A percentile compares a stretch with the other conserved stretches of the same genome.
Conservation (phyloP, 2,797 vertebrate species). For the Poecilia wingei region DNA sequence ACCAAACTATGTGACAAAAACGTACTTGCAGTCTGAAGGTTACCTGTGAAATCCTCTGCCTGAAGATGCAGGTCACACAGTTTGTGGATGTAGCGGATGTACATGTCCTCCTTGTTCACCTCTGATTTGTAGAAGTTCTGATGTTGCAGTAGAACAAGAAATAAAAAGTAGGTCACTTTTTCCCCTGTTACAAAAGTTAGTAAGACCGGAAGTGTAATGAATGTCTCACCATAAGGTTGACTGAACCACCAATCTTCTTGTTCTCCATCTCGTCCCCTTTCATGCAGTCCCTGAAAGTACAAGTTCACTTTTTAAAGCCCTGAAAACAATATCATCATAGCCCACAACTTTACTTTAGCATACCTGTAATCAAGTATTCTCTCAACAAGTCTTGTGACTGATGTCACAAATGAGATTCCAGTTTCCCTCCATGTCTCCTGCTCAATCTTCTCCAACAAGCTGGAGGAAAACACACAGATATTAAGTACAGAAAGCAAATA, state of each 20-base stretch:
- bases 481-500: background rate
- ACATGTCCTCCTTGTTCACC: slow-evolving; percentile 99
- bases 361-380: slow-evolving; percentile 97
- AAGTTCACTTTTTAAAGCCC: background rate
- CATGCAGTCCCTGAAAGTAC: slow-evolving; percentile 92
- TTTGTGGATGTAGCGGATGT: slow-evolving; percentile 99
- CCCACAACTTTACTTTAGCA: background rate
- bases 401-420: slow-evolving; percentile 95
- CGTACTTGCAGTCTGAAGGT: slow-evolving; percentile 20
- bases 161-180: background rate
- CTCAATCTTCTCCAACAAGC: slow-evolving; percentile 97
- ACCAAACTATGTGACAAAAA: background rate
- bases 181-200: background rate
- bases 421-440: slow-evolving; percentile 99
- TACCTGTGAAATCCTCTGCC: slow-evolving; percentile 98
- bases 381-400: slow-evolving; percentile 97
- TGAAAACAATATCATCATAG: background rate
- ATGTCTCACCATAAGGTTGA: slow-evolving; percentile 93
- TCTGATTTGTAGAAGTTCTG: slow-evolving; percentile 99
- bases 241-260: slow-evolving; percentile 97
- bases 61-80: slow-evolving; percentile 98
- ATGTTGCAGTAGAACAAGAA: slow-evolving; percentile 22
- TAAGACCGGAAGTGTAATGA: background rate
- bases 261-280: slow-evolving; percentile 98
- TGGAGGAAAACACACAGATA: slow-evolving; percentile 58